Conservation (phyloP, 1,140 invertebrate genomes). For the Eueides isabella region DNA sequence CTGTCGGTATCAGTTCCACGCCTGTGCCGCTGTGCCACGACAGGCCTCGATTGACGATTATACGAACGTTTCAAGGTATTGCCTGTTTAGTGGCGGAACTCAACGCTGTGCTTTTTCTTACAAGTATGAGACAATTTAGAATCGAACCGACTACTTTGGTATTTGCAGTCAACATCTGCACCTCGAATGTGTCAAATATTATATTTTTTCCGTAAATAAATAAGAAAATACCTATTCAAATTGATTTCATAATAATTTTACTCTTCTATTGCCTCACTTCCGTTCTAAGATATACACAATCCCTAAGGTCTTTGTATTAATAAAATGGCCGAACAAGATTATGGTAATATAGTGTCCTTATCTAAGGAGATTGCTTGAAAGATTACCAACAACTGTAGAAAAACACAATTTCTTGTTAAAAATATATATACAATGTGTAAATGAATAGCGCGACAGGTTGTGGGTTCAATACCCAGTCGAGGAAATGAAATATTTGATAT, state of each 20-base stretch:
- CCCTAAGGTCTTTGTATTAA: not conserved
- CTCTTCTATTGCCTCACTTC: not conserved
- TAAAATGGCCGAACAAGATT: not conserved
- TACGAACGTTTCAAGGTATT: too few species aligned
- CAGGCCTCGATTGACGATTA: too few species aligned
- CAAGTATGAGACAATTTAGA: too few species aligned
- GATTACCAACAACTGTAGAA: not conserved
- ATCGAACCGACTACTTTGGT: not conserved
- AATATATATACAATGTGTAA: not conserved
- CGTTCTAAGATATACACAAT: not conserved
- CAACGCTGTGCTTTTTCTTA: too few species aligned
- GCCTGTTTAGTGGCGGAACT: too few species aligned
- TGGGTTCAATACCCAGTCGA: too few species aligned
- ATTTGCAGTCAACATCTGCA: not conserved
- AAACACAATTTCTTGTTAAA: not conserved
- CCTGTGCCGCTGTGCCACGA: too few species aligned
- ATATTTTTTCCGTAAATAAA: not conserved
- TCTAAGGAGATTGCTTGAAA: not conserved
- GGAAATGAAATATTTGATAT: too few species aligned
- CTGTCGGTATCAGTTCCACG: too few species aligned
- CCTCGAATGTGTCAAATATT: not conserved
- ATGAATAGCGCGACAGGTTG: too few species aligned
- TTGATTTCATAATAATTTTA: not conserved
- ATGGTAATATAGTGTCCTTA: not conserved
- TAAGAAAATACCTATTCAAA: not conserved